phyloP scores from a whole-genome alignment of 2,888 invertebrate species.

The Megalurothrips usitatus region DNA sequence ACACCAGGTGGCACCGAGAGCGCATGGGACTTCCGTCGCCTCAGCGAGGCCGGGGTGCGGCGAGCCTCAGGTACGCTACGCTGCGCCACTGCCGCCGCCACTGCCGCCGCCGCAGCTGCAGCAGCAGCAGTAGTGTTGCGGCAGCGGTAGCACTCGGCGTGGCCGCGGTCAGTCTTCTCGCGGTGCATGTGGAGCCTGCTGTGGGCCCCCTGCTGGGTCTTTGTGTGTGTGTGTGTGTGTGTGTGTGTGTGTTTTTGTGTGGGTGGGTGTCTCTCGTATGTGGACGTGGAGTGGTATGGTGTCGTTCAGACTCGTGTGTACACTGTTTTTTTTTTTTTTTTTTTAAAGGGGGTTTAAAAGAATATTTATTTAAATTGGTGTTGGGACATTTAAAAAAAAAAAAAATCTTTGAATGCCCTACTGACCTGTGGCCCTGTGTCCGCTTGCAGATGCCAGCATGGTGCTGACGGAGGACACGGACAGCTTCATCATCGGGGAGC shows the following conservation, averaged over 20 bases:
- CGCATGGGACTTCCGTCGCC: slow-evolving; percentile 49
- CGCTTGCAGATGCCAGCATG: slow-evolving; percentile 69
- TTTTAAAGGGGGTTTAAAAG: too few relatives aligned
- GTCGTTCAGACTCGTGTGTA: too few relatives aligned
- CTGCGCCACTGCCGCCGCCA: neutral
- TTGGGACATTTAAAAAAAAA: too few relatives aligned
- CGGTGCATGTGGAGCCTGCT: too few relatives aligned
- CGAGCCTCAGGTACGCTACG: slow-evolving; percentile 64
- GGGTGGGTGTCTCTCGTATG: neutral
- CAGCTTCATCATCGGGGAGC: slow-evolving; percentile 92
- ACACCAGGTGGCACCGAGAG: slow-evolving; percentile 25
- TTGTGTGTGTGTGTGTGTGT: neutral
- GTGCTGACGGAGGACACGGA: slow-evolving; percentile 85
- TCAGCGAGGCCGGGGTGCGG: slow-evolving; percentile 70
- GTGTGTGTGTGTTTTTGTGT: neutral
- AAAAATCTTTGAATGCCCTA: too few relatives aligned
- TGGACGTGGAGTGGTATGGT: too few relatives aligned
- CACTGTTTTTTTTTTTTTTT: too few relatives aligned
- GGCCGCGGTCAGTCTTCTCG: too few relatives aligned
- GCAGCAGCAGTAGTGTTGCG: too few relatives aligned
- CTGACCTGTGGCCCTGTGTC: neutral
- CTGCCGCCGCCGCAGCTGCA: too few relatives aligned
- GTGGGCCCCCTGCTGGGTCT: slow-evolving; percentile 30
- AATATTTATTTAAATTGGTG: too few relatives aligned
- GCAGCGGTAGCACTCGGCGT: too few relatives aligned